Base-by-base conservation (phyloP, 2,113 vertebrate genomes). In the Dolichallabes microphthalmus region DNA sequence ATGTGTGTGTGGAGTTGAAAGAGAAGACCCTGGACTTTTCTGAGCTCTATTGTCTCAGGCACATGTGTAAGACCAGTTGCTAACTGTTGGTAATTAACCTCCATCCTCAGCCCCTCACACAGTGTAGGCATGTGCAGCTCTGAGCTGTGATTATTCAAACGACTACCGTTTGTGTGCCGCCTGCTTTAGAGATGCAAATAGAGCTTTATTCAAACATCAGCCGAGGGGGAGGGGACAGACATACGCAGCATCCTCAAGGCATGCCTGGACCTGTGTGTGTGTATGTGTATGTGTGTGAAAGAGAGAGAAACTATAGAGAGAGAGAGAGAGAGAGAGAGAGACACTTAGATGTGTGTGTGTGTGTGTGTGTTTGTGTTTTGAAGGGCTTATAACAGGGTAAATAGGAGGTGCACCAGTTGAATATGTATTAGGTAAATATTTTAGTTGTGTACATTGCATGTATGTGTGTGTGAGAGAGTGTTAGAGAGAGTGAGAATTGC, bases 161-260 rank as follows among this genome's bases (percentile, higher is more conserved):
- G 66, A 39, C 83, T 85, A 60, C 83, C 85, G 30, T 86, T 78
- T 88, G 82, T 86, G 64, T 88, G 64, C 82, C 76, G 50, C n/a
- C 84, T 79, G 57, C 83, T 85, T 86, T 76, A 88, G 60, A 86
- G 82, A 91, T 91, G 87, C 87, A 85, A 91, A 87, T 89, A 25
- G 25, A 69, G 84, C 84, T 88, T 82, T 85, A 86, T 84, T 89
- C 60, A 85, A 80, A 82, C 75, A 14, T 58, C 35, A n/a, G 13
- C 53, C 4, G 5, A 35, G 88, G 76, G 73, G 73, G 74, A 87
- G 82, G 83, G 76, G 73, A 66, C 64, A 74, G 84, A 82, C 89
- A 84, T 82, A 77, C 87, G 86, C 80, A 87, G 84, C 77, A 74
- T 78, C 86, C n/a, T 86, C 74, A 45, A 17, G 61, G 73, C 89